A percentile compares a stretch with the other conserved stretches of the same genome.
These are phyloP conservation scores for Nannoperca australis DNA, from an alignment of 2,797 vertebrate genomes.

Conservation along the genomic window DNA sequence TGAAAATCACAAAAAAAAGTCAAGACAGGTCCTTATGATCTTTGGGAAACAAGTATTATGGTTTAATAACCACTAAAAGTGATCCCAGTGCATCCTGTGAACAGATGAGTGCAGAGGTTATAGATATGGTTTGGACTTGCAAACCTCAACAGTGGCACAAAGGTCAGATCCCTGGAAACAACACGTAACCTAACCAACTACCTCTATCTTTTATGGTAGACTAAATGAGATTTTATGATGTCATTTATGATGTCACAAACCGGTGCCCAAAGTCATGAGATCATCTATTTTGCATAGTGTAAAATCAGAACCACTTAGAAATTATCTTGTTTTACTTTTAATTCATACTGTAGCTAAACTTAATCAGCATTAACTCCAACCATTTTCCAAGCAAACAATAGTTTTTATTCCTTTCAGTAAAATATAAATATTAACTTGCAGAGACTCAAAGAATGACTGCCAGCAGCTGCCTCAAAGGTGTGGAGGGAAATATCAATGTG, in stretches of 20 bases:
- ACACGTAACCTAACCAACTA: background rate
- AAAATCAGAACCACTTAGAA: background rate
- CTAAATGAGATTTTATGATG: background rate
- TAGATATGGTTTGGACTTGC: conserved; percentile 19
- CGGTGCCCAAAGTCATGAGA: background rate
- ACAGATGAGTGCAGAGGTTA: conserved; percentile 19
- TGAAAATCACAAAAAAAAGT: no score
- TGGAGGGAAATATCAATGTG: background rate
- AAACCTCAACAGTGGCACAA: conserved; percentile 33
- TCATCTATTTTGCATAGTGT: background rate
- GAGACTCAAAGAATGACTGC: background rate
- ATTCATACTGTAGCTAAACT: no score
- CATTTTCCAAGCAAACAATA: background rate
- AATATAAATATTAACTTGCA: background rate
- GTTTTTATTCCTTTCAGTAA: background rate
- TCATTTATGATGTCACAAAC: background rate
- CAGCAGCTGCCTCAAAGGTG: background rate
- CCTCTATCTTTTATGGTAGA: background rate
- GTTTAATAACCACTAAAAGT: background rate
- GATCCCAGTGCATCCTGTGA: conserved; percentile 22
- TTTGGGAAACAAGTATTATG: background rate
- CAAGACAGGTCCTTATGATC: background rate
- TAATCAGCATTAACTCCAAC: background rate
- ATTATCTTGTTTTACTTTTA: no score
- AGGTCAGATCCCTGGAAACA: conserved; percentile 35